Base-by-base conservation (phyloP, 2,797 vertebrate genomes). In the Gadopsis marmoratus region DNA sequence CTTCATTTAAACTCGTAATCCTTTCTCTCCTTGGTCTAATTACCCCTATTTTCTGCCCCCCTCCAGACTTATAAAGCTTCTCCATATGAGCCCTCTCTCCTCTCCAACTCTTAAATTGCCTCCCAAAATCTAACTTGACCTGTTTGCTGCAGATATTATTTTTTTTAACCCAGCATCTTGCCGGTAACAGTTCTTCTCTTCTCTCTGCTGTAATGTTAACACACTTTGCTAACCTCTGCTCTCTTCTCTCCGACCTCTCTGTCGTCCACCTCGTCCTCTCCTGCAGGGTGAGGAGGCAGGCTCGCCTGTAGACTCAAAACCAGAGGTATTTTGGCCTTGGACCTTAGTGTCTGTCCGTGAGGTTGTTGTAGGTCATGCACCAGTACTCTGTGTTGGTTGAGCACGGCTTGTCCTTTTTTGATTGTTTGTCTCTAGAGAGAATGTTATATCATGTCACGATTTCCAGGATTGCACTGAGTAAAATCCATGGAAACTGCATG, bases 291-390 rank as follows among this genome's bases (percentile, higher is more conserved):
- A 96, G 89, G 95, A 95, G 85, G 80, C 93, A 90, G 91, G 92
- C 81, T 94, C 94, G 65, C 93, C 94, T 70, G 58, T 94, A 93
- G 95, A 96, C 83, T 90, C 94, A 78, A 96, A 95, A 85, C 90
- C 93, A 74, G 96, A 96, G 96, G 96, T 96, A 96, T 92, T 95
- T 93, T 91, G 86, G 82, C 78, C 41, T 61, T 67, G 75, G 86
- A 83, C 74, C 67, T 71, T 50, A 62, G 61, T 89, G 83, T 86
- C 60, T 92, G 86, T 89, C 58, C 89, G 65, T 88, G 71, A 83
- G 82, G 71, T 64, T 63, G 45, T 84, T 81, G 71, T 47, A 71
- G 84, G 74, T 91, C 78, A 66, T 88, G 83, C 82, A 62, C 76
- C 48, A 1, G 26, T 68, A 54, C 62, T 76, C 19, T 74, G 64